These are phyloP conservation scores for Dasypogon diadema DNA, from an alignment of 2,888 invertebrate genomes.

Conservation along the genomic window DNA sequence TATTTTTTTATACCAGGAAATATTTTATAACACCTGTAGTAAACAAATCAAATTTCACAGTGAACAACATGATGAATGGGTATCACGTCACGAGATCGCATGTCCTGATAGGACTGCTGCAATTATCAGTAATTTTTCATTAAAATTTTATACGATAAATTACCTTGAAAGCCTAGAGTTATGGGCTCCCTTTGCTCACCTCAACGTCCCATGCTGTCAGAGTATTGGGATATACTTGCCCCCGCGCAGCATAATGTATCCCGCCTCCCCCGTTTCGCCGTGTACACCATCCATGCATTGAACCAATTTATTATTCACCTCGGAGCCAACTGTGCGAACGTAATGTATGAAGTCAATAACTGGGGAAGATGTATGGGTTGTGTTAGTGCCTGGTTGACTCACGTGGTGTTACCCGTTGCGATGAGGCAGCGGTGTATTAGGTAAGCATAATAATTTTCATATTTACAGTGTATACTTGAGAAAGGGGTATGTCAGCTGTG, in stretches of 20 bases:
- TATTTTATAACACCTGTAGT: constrained; percentile 31
- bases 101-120: constrained; percentile 44
- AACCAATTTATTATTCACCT: constrained; percentile 49
- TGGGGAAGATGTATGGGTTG: constrained; percentile 34
- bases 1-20: not conserved
- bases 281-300: constrained; percentile 27
- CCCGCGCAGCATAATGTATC: not conserved
- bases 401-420: not conserved
- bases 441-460: constrained; percentile 46
- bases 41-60: constrained; percentile 35
- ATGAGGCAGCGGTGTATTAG: constrained; percentile 13
- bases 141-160: constrained; percentile 49
- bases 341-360: constrained; percentile 50
- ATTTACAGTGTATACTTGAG: constrained; percentile 39
- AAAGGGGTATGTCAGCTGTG: constrained; percentile 41
- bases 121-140: constrained; percentile 51
- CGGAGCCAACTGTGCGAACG: constrained; percentile 47
- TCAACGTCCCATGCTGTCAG: not conserved
- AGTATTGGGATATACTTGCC: no score
- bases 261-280: not conserved
- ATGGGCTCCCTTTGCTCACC: not conserved
- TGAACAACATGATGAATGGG: constrained; percentile 36
- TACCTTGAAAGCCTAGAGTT: constrained; percentile 41
- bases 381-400: not conserved
- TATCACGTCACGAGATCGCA: constrained; percentile 43